Evolutionary conservation across 2,797 vertebrate genomes (phyloP).

Genomic region (Macroramphosus scolopax): DNA sequence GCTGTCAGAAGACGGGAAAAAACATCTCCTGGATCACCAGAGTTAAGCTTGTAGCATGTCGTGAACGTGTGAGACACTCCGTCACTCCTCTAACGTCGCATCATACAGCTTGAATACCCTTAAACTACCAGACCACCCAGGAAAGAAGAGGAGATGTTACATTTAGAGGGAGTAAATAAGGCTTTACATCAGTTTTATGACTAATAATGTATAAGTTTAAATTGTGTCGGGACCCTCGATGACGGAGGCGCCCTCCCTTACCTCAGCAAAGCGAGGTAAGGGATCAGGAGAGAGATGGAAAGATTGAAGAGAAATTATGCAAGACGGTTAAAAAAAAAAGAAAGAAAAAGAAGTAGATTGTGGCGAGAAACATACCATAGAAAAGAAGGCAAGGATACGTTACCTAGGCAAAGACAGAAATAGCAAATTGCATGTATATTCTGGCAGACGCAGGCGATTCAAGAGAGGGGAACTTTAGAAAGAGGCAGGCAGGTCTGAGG

Average conservation of each 20-base stretch:
- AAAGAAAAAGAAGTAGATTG: not conserved
- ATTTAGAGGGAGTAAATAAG: too few species aligned
- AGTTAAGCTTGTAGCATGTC: conserved; percentile 4
- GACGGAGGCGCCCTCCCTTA: conserved; percentile 35
- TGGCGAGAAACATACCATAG: not conserved
- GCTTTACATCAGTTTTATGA: too few species aligned
- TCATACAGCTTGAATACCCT: too few species aligned
- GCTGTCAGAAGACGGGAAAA: conserved; percentile 3
- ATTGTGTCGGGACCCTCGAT: conserved; percentile 54
- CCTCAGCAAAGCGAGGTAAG: conserved; percentile 5
- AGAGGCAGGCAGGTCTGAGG: conserved; percentile 23
- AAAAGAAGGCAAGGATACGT: conserved; percentile 31
- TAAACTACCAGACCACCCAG: too few species aligned
- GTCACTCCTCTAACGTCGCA: too few species aligned
- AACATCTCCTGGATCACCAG: not conserved
- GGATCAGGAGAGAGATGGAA: conserved; percentile 11
- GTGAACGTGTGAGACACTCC: conserved; percentile 4
- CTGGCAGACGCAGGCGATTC: conserved; percentile 34
- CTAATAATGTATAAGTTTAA: too few species aligned
- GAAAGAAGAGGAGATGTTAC: too few species aligned
- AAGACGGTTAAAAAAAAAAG: too few species aligned
- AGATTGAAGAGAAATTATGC: not conserved
- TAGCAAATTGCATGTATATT: conserved; percentile 44
- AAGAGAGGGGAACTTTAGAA: conserved; percentile 23
- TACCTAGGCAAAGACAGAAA: conserved; percentile 22